Base-by-base conservation (phyloP, 2,113 vertebrate genomes). In the Porphyrio hochstetteri region DNA sequence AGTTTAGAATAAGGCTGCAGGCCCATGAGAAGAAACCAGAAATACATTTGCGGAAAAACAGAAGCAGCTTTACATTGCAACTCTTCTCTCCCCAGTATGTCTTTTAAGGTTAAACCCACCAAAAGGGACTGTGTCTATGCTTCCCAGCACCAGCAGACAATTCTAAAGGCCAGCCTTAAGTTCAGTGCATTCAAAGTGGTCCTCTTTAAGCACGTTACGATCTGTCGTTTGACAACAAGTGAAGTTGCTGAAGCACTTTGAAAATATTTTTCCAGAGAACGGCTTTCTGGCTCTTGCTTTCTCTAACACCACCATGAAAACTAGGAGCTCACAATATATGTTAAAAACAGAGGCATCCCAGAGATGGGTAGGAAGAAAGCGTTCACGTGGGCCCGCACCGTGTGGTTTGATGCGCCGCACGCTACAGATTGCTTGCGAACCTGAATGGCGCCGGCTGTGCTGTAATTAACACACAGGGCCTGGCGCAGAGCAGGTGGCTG, bases 391-490 rank as follows among this genome's bases (percentile, higher is more conserved):
- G 13, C 75, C 59, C 65, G 28, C 27, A 24, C n/a, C 31, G 25
- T 3, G 2, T 16, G 50, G 8, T 50, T 93, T 63, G 63, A 65
- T 48, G 36, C 14, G 13, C 61, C 10, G 10, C 18, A 77, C 77
- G 48, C 80, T 82, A 35, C 86, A 76, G 40, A 52, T 75, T 2
- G 3, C 46, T 44, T 20, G 74, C 69, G 63, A 90, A 50, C 55
- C 35, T 17, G 13, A 52, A 50, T 3, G 52, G 31, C 52, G 42
- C 86, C 88, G 78, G 76, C 94, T 89, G 93, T 63, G 90, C 60
- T 59, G 69, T 85, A 77, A 97, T 95, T 95, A 95, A 88, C 65
- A 29, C 52, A 55, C 57, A 56, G 38, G n/a, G 56, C 52, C 36
- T 70, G 93, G 82, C 31, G 18, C 67, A 82, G 70, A 88, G 86